A percentile compares a stretch with the other conserved stretches of the same genome.
phyloP scores from a whole-genome alignment of 2,113 vertebrate species.

The Coregonus clupeaformis region DNA sequence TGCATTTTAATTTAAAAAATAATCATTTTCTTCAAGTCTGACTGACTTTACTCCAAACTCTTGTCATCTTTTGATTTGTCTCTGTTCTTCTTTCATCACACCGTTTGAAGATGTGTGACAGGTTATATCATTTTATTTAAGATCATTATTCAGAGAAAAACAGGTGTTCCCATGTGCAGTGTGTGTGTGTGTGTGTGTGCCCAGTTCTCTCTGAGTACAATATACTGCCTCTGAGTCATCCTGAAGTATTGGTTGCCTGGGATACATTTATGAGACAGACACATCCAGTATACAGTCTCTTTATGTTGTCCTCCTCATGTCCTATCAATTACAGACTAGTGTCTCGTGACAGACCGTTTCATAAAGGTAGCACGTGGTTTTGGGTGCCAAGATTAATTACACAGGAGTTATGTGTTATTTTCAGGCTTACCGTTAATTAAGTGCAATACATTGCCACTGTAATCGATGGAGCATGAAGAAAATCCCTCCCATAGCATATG shows the following conservation, averaged over 20 bases:
- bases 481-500: neutral
- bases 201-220: neutral
- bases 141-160: neutral
- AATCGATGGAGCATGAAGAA: slow-evolving; percentile 3
- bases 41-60: slow-evolving; percentile 3
- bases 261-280: neutral
- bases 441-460: neutral
- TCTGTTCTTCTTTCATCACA: slow-evolving; percentile 1
- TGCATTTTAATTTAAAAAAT: slow-evolving; percentile 33
- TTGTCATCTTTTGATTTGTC: slow-evolving; percentile 24
- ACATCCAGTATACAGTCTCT: neutral
- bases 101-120: neutral
- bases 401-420: too few species aligned
- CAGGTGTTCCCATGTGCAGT: neutral
- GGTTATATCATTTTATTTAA: neutral
- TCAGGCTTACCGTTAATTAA: neutral
- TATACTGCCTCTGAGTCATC: neutral
- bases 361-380: too few species aligned
- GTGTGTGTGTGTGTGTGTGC: neutral
- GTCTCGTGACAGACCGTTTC: too few species aligned
- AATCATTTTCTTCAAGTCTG: slow-evolving; percentile 8
- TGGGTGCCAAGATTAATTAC: too few species aligned
- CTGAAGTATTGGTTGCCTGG: neutral
- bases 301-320: neutral
- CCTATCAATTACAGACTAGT: neutral